Percentiles rank a stretch among this genome's conserved stretches.
Conservation (phyloP, 2,113 vertebrate species). For the Daphoenositta chrysoptera region DNA sequence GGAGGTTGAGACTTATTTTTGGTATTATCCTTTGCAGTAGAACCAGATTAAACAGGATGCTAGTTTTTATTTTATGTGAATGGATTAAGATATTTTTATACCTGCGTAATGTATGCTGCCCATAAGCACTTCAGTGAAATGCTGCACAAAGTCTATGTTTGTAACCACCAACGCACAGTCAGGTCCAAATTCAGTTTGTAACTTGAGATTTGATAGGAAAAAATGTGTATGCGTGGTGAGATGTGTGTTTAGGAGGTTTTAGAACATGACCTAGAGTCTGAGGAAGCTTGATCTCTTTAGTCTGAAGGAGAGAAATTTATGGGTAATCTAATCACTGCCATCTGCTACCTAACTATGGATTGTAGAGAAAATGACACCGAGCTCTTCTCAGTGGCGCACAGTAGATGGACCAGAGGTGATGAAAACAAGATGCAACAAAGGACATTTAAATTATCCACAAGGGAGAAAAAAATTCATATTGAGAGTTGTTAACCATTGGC, state of each 20-base stretch:
- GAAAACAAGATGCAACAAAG: background rate
- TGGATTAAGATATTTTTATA: background rate
- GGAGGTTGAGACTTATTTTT: background rate
- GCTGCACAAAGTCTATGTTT: background rate
- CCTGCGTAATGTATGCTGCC: background rate
- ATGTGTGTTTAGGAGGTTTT: background rate
- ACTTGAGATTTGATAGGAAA: background rate
- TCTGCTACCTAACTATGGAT: background rate
- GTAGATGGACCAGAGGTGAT: background rate
- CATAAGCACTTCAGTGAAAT: background rate
- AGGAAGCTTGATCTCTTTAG: background rate
- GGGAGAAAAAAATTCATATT: background rate
- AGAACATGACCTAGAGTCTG: background rate
- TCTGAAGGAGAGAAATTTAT: background rate
- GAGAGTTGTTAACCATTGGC: background rate
- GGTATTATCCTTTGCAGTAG: background rate
- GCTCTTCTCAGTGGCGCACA: background rate
- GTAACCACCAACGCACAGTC: background rate
- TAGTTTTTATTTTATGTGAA: background rate
- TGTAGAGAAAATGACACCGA: background rate
- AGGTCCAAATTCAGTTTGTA: background rate
- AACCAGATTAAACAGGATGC: background rate
- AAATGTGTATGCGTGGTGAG: too few relatives aligned
- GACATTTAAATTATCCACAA: background rate
- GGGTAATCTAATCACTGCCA: background rate